Evolutionary conservation across 2,888 invertebrate genomes (phyloP).

Genomic region (Amiota minor): DNA sequence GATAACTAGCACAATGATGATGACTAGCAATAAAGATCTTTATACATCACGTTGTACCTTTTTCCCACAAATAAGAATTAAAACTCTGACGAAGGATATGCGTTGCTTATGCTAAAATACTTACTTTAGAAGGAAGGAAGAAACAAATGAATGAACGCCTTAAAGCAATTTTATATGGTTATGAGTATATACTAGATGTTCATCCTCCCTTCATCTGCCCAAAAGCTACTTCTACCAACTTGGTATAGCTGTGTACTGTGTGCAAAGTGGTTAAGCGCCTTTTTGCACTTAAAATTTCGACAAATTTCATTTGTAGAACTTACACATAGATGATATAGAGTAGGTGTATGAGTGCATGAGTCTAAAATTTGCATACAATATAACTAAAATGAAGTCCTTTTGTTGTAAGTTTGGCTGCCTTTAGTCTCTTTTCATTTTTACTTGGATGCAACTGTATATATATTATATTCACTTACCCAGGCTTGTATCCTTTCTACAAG

Average conservation of each 20-base stretch:
- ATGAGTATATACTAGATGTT: neutral
- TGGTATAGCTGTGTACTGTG: neutral
- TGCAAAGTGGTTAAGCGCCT: conserved; percentile 18
- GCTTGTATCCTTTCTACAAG: too few species aligned
- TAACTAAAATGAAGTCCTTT: conserved; percentile 9
- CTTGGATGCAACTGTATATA: neutral
- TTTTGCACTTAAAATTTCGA: conserved; percentile 10
- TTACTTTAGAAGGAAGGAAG: too few species aligned
- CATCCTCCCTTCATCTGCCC: neutral
- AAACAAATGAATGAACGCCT: too few species aligned
- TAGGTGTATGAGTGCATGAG: neutral
- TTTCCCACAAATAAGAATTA: too few species aligned
- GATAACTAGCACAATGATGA: too few species aligned
- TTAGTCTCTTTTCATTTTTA: neutral
- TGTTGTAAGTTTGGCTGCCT: conserved; percentile 1
- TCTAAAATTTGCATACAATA: conserved; percentile 11
- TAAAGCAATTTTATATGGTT: neutral
- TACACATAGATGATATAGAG: neutral
- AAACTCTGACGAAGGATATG: neutral
- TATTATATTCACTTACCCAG: neutral
- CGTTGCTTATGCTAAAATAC: neutral
- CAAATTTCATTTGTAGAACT: conserved; percentile 11
- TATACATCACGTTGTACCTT: too few species aligned
- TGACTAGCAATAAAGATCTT: too few species aligned
- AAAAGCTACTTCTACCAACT: neutral